Conservation (phyloP, 2,113 vertebrate genomes). For the Stigmatopora nigra region DNA sequence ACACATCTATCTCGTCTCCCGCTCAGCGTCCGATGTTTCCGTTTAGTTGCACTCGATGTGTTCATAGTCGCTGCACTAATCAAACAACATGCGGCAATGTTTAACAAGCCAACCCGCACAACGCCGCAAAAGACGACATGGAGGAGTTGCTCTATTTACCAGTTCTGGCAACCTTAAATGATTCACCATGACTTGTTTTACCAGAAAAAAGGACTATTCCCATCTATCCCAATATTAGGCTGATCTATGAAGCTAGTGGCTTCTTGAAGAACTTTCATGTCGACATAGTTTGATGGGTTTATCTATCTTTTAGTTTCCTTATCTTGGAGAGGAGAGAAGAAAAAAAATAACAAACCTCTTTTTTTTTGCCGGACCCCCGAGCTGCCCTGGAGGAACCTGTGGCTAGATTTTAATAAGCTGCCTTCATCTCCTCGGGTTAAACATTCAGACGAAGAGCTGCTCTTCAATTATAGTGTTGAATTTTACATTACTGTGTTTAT, state of each 20-base stretch:
- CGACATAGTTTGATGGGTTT: conserved; percentile 3
- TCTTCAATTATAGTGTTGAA: conserved; percentile 2
- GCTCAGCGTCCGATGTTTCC: neutral
- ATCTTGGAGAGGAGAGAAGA: neutral
- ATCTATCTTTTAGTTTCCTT: conserved; percentile 6
- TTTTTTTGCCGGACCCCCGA: conserved; percentile 14
- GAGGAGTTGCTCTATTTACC: neutral
- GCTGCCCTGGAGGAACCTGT: conserved; percentile 2
- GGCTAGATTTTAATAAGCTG: neutral
- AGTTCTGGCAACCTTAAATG: conserved; percentile 5
- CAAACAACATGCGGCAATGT: conserved; percentile 9
- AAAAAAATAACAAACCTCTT: neutral
- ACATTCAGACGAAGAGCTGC: conserved; percentile 1
- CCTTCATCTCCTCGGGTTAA: neutral
- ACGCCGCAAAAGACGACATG: conserved; percentile 6
- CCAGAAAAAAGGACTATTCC: neutral
- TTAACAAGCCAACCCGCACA: neutral
- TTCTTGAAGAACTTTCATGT: conserved; percentile 6
- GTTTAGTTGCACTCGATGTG: neutral
- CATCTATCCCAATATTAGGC: conserved; percentile 11
- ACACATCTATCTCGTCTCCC: neutral
- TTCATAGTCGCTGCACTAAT: conserved; percentile 4
- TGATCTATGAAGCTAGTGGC: conserved; percentile 4
- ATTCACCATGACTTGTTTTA: conserved; percentile 10
- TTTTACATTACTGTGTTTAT: conserved; percentile 17